phyloP scores from a whole-genome alignment of 1,140 invertebrate species.

The Drosophila micromelanica region DNA sequence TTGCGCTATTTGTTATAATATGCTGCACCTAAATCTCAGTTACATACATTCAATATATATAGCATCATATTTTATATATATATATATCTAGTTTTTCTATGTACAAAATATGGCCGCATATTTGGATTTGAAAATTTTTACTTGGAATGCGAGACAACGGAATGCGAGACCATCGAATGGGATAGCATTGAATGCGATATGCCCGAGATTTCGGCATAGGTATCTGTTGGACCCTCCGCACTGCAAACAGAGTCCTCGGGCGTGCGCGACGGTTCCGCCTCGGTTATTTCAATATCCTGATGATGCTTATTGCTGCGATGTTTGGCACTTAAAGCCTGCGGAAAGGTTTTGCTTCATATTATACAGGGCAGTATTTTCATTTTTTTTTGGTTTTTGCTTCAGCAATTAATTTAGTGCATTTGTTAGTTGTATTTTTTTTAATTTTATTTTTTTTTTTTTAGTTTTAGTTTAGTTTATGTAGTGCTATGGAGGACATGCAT shows the following conservation, averaged over 20 bases:
- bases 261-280: slow-evolving; percentile 88
- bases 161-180: slow-evolving; percentile 81
- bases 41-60: slow-evolving; percentile 40
- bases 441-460: slow-evolving; percentile 19
- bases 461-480: slow-evolving; percentile 34
- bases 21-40: slow-evolving; percentile 51
- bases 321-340: slow-evolving; percentile 87
- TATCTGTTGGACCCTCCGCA: slow-evolving; percentile 88
- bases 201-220: slow-evolving; percentile 82
- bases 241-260: slow-evolving; percentile 90
- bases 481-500: slow-evolving; percentile 42
- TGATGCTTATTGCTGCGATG: slow-evolving; percentile 85
- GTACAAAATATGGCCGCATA: slow-evolving; percentile 19
- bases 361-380: slow-evolving; percentile 21
- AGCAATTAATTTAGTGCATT: slow-evolving; percentile 37
- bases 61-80: slow-evolving; percentile 18
- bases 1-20: slow-evolving; percentile 54
- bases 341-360: slow-evolving; percentile 54
- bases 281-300: slow-evolving; percentile 86
- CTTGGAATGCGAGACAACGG: slow-evolving; percentile 79
- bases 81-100: slow-evolving; percentile 27
- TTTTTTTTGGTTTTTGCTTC: slow-evolving; percentile 1
- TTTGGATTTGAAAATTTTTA: slow-evolving; percentile 24
- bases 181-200: slow-evolving; percentile 84
- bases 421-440: slow-evolving; percentile 24